A percentile compares a stretch with the other conserved stretches of the same genome.
These are phyloP conservation scores for Caenorhabditis plicata DNA, from an alignment of 2,888 invertebrate genomes.

Conservation along the genomic window DNA sequence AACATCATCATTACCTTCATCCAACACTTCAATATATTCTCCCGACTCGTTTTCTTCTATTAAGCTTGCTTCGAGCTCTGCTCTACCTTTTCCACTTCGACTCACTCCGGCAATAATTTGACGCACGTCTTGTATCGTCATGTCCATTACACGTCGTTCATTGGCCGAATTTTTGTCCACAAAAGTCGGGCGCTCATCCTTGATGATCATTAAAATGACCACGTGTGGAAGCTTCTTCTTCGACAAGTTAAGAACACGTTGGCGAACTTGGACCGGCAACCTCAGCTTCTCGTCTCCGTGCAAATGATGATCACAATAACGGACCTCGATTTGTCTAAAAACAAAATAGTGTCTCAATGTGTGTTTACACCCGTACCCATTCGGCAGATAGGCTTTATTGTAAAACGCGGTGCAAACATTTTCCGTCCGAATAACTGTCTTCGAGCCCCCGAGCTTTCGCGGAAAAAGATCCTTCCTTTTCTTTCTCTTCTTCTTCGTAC, in stretches of 20 bases:
- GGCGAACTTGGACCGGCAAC: conserved; percentile 30
- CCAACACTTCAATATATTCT: no score
- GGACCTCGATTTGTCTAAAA: conserved; percentile 46
- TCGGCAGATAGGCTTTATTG: conserved; percentile 38
- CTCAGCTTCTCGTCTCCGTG: conserved; percentile 45
- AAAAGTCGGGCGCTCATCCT: no score
- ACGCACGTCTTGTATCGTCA: conserved; percentile 33
- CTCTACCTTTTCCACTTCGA: conserved; percentile 19
- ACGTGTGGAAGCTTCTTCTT: conserved; percentile 39
- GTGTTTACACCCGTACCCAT: conserved; percentile 32
- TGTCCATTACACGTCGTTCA: conserved; percentile 29
- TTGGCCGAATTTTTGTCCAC: conserved; percentile 30
- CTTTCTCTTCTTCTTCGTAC: not conserved
- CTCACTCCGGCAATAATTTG: conserved; percentile 28
- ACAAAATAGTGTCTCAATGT: not conserved
- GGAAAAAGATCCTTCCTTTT: not conserved
- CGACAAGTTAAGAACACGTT: conserved; percentile 41
- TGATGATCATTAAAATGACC: conserved; percentile 45
- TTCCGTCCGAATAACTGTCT: conserved; percentile 37
- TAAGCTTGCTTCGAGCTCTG: no score
- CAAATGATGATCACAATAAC: conserved; percentile 52
- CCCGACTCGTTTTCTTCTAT: no score
- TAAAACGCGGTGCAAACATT: conserved; percentile 50
- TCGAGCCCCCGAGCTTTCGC: conserved; percentile 12
- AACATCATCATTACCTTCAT: no score